Evolutionary conservation across 2,888 invertebrate species (phyloP).

Genomic region (Ectobius pallidus): DNA sequence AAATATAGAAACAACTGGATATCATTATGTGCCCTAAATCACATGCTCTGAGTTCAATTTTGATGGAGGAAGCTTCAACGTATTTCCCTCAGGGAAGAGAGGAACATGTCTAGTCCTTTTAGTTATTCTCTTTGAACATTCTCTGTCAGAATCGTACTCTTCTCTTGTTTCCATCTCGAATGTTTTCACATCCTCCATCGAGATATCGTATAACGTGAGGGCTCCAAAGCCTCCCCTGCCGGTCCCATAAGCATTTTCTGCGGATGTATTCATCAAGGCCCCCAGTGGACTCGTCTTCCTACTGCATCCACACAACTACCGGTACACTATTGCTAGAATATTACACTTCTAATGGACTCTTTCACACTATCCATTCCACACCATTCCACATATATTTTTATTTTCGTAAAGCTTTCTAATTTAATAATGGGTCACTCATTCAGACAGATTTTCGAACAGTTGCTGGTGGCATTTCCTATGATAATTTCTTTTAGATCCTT

Average conservation of each 20-base stretch:
- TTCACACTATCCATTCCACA: too few relatives aligned
- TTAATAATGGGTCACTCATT: too few relatives aligned
- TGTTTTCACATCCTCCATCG: not conserved
- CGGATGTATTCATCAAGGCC: not conserved
- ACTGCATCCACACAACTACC: not conserved
- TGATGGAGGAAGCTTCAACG: not conserved
- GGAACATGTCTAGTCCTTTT: not conserved
- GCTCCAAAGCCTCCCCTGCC: not conserved
- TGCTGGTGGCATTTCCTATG: too few relatives aligned
- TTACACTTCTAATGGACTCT: too few relatives aligned
- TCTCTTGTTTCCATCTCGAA: not conserved
- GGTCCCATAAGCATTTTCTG: not conserved
- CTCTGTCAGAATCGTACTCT: not conserved
- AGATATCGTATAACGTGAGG: not conserved
- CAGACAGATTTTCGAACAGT: too few relatives aligned
- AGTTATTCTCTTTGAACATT: constrained; percentile 1
- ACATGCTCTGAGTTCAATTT: too few relatives aligned
- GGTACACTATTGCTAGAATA: not conserved
- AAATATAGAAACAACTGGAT: too few relatives aligned
- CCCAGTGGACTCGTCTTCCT: not conserved
- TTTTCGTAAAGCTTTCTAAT: too few relatives aligned
- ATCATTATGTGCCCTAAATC: too few relatives aligned
- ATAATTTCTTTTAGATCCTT: too few relatives aligned
- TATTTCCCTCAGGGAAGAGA: not conserved
- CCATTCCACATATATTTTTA: too few relatives aligned